phyloP scores from a whole-genome alignment of 2,888 invertebrate genomes.

The Rhodophaea formosa region DNA sequence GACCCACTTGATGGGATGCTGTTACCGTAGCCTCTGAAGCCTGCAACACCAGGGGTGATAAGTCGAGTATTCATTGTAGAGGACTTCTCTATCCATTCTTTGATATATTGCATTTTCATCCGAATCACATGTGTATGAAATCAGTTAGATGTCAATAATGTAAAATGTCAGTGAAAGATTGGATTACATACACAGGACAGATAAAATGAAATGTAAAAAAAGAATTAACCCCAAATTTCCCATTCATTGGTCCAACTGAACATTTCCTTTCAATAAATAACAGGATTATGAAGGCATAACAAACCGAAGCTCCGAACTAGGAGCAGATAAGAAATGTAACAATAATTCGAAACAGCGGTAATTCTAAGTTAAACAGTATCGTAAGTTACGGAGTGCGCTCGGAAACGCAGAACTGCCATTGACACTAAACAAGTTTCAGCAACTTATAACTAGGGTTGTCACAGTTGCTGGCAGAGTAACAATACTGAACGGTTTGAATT shows the following conservation, averaged over 20 bases:
- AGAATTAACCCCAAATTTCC: no score
- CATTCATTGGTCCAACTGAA: neutral
- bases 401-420: constrained; percentile 48
- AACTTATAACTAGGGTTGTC: constrained; percentile 43
- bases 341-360: constrained; percentile 12
- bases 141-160: no score
- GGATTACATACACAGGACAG: no score
- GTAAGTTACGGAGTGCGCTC: constrained; percentile 42
- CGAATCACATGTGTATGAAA: no score
- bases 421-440: constrained; percentile 56
- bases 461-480: constrained; percentile 4
- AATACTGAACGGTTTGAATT: neutral
- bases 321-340: constrained; percentile 9
- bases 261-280: constrained; percentile 9
- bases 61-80: no score
- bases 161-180: no score
- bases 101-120: neutral
- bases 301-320: constrained; percentile 2
- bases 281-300: constrained; percentile 12
- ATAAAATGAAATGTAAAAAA: no score
- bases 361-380: constrained; percentile 19
- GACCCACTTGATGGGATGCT: no score
- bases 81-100: no score
- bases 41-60: no score
- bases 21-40: no score